These are phyloP conservation scores for Clamator glandarius DNA, from an alignment of 2,797 vertebrate species.

Conservation along the genomic window DNA sequence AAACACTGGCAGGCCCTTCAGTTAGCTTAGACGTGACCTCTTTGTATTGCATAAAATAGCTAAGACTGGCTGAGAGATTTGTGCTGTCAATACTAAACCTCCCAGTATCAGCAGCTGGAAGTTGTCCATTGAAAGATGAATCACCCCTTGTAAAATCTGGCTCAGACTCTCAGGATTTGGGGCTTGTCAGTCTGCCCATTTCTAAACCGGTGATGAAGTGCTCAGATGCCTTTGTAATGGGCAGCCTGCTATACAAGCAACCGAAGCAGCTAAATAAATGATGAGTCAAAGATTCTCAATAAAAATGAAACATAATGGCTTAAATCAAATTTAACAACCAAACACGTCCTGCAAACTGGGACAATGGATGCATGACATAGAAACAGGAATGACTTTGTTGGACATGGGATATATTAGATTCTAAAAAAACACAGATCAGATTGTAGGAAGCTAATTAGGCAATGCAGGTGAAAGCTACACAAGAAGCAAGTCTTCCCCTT, in stretches of 20 bases:
- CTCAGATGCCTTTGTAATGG: conserved; percentile 5
- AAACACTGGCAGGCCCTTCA: background rate
- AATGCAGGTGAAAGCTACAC: background rate
- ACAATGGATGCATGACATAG: conserved; percentile 1
- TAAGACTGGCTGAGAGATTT: background rate
- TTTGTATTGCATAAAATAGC: background rate
- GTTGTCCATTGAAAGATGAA: background rate
- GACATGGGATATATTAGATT: background rate
- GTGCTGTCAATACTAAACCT: background rate
- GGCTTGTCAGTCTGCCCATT: background rate
- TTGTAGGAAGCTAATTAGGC: background rate
- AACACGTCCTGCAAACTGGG: conserved; percentile 40
- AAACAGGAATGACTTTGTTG: conserved; percentile 6
- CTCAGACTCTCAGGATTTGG: background rate
- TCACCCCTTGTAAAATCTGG: background rate
- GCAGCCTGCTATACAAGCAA: conserved; percentile 14
- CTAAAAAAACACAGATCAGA: conserved; percentile 4
- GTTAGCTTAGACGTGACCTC: background rate
- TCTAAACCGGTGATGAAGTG: too few species aligned
- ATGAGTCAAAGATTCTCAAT: conserved; percentile 3
- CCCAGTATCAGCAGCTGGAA: background rate
- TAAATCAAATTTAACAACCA: conserved; percentile 49
- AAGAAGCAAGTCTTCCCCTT: background rate
- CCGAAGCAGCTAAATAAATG: conserved; percentile 13
- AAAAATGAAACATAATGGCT: conserved; percentile 41